phyloP scores from a whole-genome alignment of 2,113 vertebrate genomes.

The Podilymbus podiceps region DNA sequence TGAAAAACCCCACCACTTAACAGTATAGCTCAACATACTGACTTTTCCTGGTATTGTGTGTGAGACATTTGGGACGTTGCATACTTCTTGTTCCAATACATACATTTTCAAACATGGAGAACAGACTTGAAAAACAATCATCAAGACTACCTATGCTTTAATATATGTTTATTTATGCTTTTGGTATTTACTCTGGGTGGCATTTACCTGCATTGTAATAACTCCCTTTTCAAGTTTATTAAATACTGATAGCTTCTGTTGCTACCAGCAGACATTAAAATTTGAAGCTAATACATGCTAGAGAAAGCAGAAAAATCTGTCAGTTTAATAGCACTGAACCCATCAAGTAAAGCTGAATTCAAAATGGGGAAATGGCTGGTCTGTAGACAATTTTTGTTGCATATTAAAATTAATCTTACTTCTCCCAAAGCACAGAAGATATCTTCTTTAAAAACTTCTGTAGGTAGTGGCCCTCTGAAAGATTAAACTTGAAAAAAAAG shows the following conservation, averaged over 20 bases:
- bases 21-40: background rate
- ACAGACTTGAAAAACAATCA: background rate
- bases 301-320: background rate
- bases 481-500: background rate
- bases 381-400: background rate
- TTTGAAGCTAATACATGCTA: background rate
- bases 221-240: background rate
- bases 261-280: background rate
- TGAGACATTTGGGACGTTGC: background rate
- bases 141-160: background rate
- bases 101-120: background rate
- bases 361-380: background rate
- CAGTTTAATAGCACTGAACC: background rate
- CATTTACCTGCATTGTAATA: background rate
- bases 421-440: background rate
- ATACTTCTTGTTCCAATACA: background rate
- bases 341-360: background rate
- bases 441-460: background rate
- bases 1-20: fast-evolving
- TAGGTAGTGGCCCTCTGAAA: background rate
- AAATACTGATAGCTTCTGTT: background rate
- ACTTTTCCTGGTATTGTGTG: background rate
- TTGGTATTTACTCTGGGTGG: background rate
- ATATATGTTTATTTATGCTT: background rate
- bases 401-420: background rate